A percentile compares a stretch with the other conserved stretches of the same genome.
Evolutionary conservation across 2,888 invertebrate species (phyloP).

Genomic region (Steromphala cineraria): DNA sequence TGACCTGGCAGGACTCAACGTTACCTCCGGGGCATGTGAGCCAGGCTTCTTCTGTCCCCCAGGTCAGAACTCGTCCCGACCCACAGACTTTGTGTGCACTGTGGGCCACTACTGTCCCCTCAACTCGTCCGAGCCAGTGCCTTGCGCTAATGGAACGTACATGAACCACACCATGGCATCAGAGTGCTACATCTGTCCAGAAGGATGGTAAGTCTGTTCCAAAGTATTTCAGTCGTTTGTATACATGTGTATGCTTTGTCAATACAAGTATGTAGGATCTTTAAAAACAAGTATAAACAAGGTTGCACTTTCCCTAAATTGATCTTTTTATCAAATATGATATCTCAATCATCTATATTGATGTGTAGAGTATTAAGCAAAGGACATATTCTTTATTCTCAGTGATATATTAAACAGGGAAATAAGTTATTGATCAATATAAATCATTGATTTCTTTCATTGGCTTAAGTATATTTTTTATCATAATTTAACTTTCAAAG

Average conservation of each 20-base stretch:
- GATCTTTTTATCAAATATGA: too few relatives aligned
- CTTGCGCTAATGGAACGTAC: slow-evolving; percentile 71
- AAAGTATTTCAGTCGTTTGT: too few relatives aligned
- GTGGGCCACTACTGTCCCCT: slow-evolving; percentile 63
- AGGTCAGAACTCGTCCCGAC: slow-evolving; percentile 62
- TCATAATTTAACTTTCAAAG: neutral
- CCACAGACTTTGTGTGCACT: slow-evolving; percentile 59
- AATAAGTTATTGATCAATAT: too few relatives aligned
- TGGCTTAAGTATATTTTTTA: neutral
- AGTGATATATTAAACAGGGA: too few relatives aligned
- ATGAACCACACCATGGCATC: slow-evolving; percentile 65
- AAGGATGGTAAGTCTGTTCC: slow-evolving; percentile 71
- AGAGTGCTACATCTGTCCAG: slow-evolving; percentile 66
- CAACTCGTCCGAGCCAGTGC: slow-evolving; percentile 60
- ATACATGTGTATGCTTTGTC: too few relatives aligned
- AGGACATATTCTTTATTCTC: too few relatives aligned
- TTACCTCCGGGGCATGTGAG: slow-evolving; percentile 63
- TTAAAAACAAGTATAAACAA: too few relatives aligned
- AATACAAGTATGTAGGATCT: too few relatives aligned
- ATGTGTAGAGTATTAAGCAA: too few relatives aligned
- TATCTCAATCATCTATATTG: too few relatives aligned
- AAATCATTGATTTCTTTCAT: neutral
- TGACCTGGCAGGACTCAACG: slow-evolving; percentile 55
- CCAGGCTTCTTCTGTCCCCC: slow-evolving; percentile 70
- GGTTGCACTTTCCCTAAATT: too few relatives aligned